These are phyloP conservation scores for Scaptomyza tumidula DNA, from an alignment of 2,888 invertebrate species.

Conservation along the genomic window DNA sequence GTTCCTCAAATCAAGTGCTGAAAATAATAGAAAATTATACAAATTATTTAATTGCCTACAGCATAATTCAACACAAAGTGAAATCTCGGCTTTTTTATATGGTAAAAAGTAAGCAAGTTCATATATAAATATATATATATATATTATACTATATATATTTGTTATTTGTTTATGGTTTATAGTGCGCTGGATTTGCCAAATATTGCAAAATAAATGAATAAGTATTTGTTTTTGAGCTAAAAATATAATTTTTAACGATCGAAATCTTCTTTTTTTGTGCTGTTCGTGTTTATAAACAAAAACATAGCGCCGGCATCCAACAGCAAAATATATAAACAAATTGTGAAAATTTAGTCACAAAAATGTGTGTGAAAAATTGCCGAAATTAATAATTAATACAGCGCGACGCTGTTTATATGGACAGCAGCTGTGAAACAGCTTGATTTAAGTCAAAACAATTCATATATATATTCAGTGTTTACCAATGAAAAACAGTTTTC, in stretches of 20 bases:
- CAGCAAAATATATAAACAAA: constrained; percentile 40
- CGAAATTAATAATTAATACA: constrained; percentile 44
- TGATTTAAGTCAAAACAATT: constrained; percentile 13
- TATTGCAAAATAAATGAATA: constrained; percentile 31
- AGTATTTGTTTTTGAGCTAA: constrained; percentile 31
- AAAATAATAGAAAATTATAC: constrained; percentile 21
- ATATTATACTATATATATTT: background rate
- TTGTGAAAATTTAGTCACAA: constrained; percentile 25
- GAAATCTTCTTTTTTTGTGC: background rate
- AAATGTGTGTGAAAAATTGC: constrained; percentile 38
- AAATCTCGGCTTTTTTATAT: constrained; percentile 29
- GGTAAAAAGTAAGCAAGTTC: constrained; percentile 27
- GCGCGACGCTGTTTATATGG: constrained; percentile 5
- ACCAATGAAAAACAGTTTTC: too few species aligned
- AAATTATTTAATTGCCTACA: constrained; percentile 25
- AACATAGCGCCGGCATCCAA: constrained; percentile 7
- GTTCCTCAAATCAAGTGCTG: constrained; percentile 35
- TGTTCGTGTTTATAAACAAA: constrained; percentile 32
- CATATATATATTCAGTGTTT: background rate
- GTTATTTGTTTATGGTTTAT: background rate
- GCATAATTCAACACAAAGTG: constrained; percentile 43
- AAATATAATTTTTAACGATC: constrained; percentile 46
- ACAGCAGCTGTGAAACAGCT: constrained; percentile 36
- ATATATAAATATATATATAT: constrained; percentile 20
- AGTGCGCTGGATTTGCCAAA: constrained; percentile 1